Percentiles rank a stretch among this genome's conserved stretches.
phyloP scores from a whole-genome alignment of 2,113 vertebrate species.

The Chinchilla lanigera region DNA sequence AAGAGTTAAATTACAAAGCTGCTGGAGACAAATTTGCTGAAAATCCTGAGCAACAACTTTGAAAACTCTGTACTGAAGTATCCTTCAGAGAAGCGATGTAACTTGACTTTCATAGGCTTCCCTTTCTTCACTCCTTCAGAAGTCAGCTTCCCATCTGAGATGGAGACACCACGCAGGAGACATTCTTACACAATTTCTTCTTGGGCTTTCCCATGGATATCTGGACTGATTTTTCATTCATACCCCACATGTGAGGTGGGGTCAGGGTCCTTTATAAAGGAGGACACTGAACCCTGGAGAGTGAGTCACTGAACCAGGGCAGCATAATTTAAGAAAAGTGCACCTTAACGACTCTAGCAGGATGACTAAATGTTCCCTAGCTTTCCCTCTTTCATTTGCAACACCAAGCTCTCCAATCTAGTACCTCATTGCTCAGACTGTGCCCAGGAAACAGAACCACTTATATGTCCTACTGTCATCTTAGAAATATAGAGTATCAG shows the following conservation, averaged over 20 bases:
- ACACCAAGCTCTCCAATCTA: neutral
- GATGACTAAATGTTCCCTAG: neutral
- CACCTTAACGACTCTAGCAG: neutral
- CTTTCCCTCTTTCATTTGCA: neutral
- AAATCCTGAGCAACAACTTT: neutral
- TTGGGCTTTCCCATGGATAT: no score
- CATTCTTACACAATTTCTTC: neutral
- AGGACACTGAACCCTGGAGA: neutral
- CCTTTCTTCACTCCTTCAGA: fast-evolving
- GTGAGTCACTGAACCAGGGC: neutral
- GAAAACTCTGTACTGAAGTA: neutral
- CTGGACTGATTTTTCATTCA: neutral
- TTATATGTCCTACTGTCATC: neutral
- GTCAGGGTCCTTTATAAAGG: neutral
- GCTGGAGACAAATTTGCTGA: neutral
- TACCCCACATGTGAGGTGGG: neutral
- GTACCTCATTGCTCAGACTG: neutral
- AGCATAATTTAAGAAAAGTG: neutral
- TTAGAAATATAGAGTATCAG: neutral
- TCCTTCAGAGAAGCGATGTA: neutral
- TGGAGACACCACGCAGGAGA: neutral
- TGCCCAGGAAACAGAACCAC: neutral
- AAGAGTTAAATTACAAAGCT: neutral
- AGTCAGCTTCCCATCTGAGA: neutral
- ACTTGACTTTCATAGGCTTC: neutral